A percentile compares a stretch with the other conserved stretches of the same genome.
Conservation (phyloP, 2,888 invertebrate species). For the Pardosa pseudoannulata region DNA sequence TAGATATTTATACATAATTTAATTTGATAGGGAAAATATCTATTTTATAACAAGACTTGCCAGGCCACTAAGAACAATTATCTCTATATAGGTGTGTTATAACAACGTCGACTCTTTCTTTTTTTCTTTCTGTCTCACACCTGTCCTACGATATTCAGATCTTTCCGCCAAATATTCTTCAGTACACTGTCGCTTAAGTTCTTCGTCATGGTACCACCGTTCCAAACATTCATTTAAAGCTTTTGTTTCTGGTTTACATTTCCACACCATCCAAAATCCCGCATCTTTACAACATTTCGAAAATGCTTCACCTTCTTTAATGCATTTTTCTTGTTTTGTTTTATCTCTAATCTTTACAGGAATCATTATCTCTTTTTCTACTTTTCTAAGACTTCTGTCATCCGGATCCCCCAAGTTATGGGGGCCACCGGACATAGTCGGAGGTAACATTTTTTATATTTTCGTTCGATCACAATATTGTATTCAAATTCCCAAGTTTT, state of each 20-base stretch:
- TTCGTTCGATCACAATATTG: too few relatives aligned
- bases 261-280: constrained; percentile 84
- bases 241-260: constrained; percentile 85
- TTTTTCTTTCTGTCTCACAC: constrained; percentile 79
- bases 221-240: constrained; percentile 84
- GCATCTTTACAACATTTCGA: constrained; percentile 84
- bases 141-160: constrained; percentile 88
- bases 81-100: too few relatives aligned
- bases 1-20: too few relatives aligned
- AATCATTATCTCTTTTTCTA: constrained; percentile 91
- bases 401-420: constrained; percentile 86
- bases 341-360: constrained; percentile 91
- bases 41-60: too few relatives aligned
- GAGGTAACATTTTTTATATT: constrained; percentile 36
- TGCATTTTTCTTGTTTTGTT: constrained; percentile 88
- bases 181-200: constrained; percentile 85
- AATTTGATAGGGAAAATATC: too few relatives aligned
- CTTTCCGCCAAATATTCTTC: constrained; percentile 89
- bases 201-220: constrained; percentile 85
- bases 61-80: too few relatives aligned
- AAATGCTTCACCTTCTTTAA: constrained; percentile 83
- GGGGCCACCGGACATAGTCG: constrained; percentile 42
- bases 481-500: too few relatives aligned
- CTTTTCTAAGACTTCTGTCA: constrained; percentile 88
- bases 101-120: constrained; percentile 60